Evolutionary conservation across 2,113 vertebrate species (phyloP), one percentile per base, ranked within the genome.

Genomic region (Rhea pennata): DNA sequence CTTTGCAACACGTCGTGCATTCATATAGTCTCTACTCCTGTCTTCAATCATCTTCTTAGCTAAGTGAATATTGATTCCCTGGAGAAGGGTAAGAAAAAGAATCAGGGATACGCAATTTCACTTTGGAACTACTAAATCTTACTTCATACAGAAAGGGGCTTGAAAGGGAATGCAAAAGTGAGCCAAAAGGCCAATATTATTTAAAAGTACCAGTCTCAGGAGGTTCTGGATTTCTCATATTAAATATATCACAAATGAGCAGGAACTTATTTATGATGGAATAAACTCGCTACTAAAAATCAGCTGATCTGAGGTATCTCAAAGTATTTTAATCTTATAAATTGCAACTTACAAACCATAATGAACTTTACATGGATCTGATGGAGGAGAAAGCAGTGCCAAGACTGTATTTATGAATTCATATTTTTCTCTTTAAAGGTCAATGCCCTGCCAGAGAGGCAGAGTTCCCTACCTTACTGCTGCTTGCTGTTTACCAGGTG

Each of bases 1-100:
- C 99, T 99, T 99, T 86, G 99, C 99, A 58, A 99, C 99, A 84
- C 99, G 99, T 87, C 99, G 98, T 76, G 99, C 99, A 27, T 99
- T 99, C 99, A 99, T 99, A 95, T 99, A 99, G 97, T 99, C 99
- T 98, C 99, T 98, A 97, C 99, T 99, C 75, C 99, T 99, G 97
- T 99, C 99, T 97, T 99, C 99, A 76, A 99, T 99, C 99, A 99
- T 99, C 98, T 99, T 99, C 98, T 99, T 99, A 86, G 99, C 99
- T 98, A 99, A 98, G 96, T 99, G 99, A 93, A 99, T 98, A 96
- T 99, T 99, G 95, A 99, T 99, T 87, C 99, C 99, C 99, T 99
- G 94, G 46, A 92, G 48, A 93, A 97, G 50, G 40, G 80, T 90
- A 48, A 54, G 64, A 85, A 93, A 24, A 73, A 40, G 77, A 86